Conservation (phyloP, 2,888 invertebrate species). For the Hypena proboscidalis region DNA sequence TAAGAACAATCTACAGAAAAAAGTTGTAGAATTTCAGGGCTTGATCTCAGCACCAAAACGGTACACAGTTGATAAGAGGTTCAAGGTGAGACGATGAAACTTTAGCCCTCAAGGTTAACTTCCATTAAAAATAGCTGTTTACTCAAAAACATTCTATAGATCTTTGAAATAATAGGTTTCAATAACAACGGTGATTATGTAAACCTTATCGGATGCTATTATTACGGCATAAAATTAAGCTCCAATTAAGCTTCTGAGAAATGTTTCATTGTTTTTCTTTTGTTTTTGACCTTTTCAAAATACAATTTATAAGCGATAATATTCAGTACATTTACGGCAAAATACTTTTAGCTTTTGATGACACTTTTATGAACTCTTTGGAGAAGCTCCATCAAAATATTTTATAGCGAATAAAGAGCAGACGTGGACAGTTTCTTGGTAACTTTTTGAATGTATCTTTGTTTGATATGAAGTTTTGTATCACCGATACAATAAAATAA, state of each 20-base stretch:
- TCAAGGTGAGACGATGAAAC: too few relatives aligned
- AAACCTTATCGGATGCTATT: too few relatives aligned
- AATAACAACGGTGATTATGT: too few relatives aligned
- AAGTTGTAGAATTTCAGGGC: too few relatives aligned
- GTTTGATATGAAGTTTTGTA: conserved; percentile 15
- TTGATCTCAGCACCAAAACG: too few relatives aligned
- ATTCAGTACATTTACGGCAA: conserved; percentile 23
- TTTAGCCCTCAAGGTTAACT: too few relatives aligned
- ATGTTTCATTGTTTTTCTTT: conserved; percentile 3
- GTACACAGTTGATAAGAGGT: too few relatives aligned
- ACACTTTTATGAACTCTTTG: conserved; percentile 37
- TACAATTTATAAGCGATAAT: conserved; percentile 29
- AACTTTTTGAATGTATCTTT: conserved; percentile 3
- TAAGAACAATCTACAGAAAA: too few relatives aligned
- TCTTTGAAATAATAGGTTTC: too few relatives aligned
- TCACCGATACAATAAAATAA: neutral
- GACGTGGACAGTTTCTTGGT: conserved; percentile 25
- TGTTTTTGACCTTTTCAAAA: conserved; percentile 10
- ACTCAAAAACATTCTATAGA: too few relatives aligned
- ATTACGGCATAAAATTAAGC: too few relatives aligned
- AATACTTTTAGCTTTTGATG: conserved; percentile 30
- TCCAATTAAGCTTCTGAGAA: neutral
- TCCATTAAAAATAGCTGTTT: too few relatives aligned
- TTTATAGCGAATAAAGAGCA: conserved; percentile 37
- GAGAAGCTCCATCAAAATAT: conserved; percentile 39